phyloP scores from a whole-genome alignment of 2,888 invertebrate species.

The Meghimatium bilineatum region DNA sequence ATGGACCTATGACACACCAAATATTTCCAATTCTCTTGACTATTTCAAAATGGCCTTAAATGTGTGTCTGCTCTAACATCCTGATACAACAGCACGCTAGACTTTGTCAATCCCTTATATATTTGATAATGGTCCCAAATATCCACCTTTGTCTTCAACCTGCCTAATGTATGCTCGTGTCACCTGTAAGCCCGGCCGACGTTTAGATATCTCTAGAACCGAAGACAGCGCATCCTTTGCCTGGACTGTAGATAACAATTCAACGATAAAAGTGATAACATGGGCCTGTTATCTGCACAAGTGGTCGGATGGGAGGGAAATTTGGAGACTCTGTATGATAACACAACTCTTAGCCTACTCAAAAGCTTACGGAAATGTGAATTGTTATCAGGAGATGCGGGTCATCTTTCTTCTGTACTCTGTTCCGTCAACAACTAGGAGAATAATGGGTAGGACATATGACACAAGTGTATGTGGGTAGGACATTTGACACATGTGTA shows the following conservation, averaged over 20 bases:
- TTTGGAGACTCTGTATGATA: constrained; percentile 3
- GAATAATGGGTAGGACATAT: too few relatives aligned
- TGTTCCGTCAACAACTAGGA: too few relatives aligned
- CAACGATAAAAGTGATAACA: constrained; percentile 22
- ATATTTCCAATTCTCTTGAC: too few relatives aligned
- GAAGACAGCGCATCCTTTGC: not conserved
- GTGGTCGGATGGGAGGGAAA: constrained; percentile 8
- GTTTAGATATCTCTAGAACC: not conserved
- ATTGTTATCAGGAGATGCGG: not conserved
- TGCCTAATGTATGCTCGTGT: not conserved
- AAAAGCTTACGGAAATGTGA: not conserved
- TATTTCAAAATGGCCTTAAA: too few relatives aligned
- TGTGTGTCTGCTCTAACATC: too few relatives aligned
- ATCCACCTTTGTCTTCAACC: not conserved
- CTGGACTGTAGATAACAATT: not conserved
- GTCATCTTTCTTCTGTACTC: not conserved
- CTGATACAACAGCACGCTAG: too few relatives aligned
- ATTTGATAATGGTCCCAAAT: too few relatives aligned
- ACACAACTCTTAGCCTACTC: not conserved
- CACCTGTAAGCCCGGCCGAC: not conserved
- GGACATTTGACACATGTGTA: too few relatives aligned
- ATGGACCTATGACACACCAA: too few relatives aligned
- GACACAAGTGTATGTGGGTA: too few relatives aligned
- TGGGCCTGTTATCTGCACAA: not conserved
- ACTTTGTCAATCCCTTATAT: too few relatives aligned